These are phyloP conservation scores for Elephas maximus DNA, from an alignment of 2,113 vertebrate species.

Conservation along the genomic window DNA sequence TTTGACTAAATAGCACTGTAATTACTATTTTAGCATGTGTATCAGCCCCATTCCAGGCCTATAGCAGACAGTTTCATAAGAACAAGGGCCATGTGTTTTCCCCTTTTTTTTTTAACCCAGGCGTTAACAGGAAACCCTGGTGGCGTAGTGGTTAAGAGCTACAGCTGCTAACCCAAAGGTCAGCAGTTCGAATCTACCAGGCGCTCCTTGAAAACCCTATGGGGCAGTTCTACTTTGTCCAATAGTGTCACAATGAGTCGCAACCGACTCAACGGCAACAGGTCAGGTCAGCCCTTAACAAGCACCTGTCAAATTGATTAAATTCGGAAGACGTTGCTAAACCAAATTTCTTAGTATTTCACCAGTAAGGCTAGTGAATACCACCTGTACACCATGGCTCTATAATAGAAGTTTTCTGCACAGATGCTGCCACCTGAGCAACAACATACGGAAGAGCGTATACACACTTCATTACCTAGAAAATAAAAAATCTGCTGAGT, in stretches of 20 bases:
- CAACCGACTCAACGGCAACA: too few relatives aligned
- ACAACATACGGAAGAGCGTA: neutral
- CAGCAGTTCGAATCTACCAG: too few relatives aligned
- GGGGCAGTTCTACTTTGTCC: too few relatives aligned
- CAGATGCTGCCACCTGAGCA: neutral
- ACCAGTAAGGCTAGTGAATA: neutral
- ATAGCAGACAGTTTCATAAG: neutral
- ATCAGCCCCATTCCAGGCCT: neutral
- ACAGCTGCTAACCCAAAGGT: too few relatives aligned
- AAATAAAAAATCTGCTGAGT: neutral
- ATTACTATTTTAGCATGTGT: neutral
- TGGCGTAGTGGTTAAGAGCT: too few relatives aligned
- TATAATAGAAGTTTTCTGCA: neutral
- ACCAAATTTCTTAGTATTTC: slow-evolving; percentile 13
- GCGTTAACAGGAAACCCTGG: too few relatives aligned
- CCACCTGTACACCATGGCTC: neutral
- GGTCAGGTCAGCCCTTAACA: neutral
- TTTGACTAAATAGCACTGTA: neutral
- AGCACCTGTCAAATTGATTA: neutral
- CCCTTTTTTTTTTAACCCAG: neutral
- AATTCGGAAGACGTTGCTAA: neutral
- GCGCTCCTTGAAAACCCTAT: too few relatives aligned
- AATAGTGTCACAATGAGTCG: too few relatives aligned
- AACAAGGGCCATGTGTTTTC: neutral
- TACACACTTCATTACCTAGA: neutral